phyloP scores from a whole-genome alignment of 2,113 vertebrate species.

The Orcinus orca region DNA sequence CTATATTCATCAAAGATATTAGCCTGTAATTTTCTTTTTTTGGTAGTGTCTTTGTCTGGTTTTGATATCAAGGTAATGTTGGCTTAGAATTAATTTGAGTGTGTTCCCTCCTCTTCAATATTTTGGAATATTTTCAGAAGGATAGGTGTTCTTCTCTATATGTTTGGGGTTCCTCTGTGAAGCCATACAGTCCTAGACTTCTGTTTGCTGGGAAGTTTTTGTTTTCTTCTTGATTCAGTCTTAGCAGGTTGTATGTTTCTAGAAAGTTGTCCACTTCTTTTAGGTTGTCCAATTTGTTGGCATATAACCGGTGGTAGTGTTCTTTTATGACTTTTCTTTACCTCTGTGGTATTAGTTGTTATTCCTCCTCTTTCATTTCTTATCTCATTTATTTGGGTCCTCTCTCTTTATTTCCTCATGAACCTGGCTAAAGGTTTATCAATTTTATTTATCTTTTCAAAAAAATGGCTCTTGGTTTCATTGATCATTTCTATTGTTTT shows the following conservation, averaged over 20 bases:
- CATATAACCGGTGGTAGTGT: not conserved
- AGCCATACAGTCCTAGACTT: not conserved
- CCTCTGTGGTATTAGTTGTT: not conserved
- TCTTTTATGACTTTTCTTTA: not conserved
- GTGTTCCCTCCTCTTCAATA: not conserved
- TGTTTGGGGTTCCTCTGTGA: not conserved
- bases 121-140: not conserved
- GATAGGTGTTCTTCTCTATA: not conserved
- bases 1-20: not conserved
- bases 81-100: not conserved
- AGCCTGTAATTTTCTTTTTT: not conserved
- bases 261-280: not conserved
- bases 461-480: not conserved
- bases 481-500: not conserved
- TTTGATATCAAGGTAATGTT: not conserved
- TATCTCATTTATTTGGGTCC: not conserved
- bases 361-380: not conserved
- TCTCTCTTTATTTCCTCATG: not conserved
- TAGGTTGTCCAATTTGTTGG: not conserved
- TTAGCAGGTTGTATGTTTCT: not conserved
- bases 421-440: not conserved
- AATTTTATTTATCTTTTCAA: not conserved
- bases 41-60: not conserved
- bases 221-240: not conserved
- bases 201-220: not conserved